Evolutionary conservation across 2,113 vertebrate species (phyloP), one percentile per base, ranked within the genome.

Genomic region (Lipophrys pholis): DNA sequence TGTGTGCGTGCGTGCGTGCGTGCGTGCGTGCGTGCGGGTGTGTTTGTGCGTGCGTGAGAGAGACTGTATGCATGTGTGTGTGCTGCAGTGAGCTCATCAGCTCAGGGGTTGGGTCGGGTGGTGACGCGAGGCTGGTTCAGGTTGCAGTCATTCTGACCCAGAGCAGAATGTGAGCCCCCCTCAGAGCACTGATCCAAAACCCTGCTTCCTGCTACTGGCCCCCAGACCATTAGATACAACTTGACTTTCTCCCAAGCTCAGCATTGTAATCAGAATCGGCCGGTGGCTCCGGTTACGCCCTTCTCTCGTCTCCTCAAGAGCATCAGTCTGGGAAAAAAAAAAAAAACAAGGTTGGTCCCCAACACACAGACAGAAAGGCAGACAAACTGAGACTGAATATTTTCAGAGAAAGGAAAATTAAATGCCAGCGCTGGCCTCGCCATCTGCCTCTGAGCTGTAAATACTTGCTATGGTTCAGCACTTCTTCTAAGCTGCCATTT

Each of bases 101-200:
- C 66, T 72, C 15, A 36, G 21, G 3, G 63, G 64, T 15, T 36
- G 43, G 66, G 73, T 90, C 85, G 74, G 70, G 73, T 75, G 45
- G 35, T 68, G 72, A 66, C 42, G 39, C 62, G 15, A 30, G 16
- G 78, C 42, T 69, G n/a, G 75, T 68, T 94, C 85, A 17, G 73
- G 75, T 94, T 93, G 67, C 88, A 62, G 60, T 21, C 8, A 9
- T 84, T 90, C 87, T 79, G 78, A 86, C 78, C 78, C 38, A 7
- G 62, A 71, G 91, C 93, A 91, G 80, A 94, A 94, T 92, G 64
- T 80, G 91, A 93, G 86, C 79, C 64, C 62, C 72, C 62, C 61
- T 62, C 70, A 8, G 78, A 78, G 78, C 71, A 56, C 12, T 50
- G 49, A 85, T 73, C 69, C 60, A 82, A 87, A 68, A 69, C 83